These are phyloP conservation scores for Synanthedon myopaeformis DNA, from an alignment of 2,888 invertebrate genomes.

Conservation along the genomic window DNA sequence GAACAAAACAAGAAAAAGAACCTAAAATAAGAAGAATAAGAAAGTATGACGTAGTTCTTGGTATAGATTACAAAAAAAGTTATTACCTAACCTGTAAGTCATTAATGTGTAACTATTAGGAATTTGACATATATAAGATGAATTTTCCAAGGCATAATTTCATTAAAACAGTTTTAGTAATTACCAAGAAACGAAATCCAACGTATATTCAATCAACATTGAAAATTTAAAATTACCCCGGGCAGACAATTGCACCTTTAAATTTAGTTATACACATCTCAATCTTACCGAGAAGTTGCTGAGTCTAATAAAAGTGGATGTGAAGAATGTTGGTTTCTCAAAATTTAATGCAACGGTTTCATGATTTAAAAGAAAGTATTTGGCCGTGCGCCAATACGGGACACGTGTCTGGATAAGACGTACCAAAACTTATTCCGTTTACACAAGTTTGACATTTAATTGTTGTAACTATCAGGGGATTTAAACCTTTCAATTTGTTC, in stretches of 20 bases:
- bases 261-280: neutral
- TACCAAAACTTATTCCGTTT: conserved; percentile 27
- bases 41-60: too few species aligned
- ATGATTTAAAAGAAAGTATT: conserved; percentile 51
- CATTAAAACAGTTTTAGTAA: too few species aligned
- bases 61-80: too few species aligned
- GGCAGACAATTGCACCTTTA: neutral
- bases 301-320: neutral
- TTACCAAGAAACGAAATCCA: too few species aligned
- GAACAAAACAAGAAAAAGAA: too few species aligned
- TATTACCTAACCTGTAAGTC: too few species aligned
- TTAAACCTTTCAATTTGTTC: too few species aligned
- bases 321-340: conserved; percentile 2
- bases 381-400: conserved; percentile 45
- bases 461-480: neutral
- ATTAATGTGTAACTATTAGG: too few species aligned
- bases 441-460: conserved; percentile 21
- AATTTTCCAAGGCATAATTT: too few species aligned
- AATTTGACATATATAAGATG: too few species aligned
- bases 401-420: conserved; percentile 38
- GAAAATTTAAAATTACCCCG: neutral
- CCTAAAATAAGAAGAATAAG: too few species aligned
- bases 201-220: too few species aligned
- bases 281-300: neutral
- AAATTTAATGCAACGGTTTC: conserved; percentile 33